Conservation (phyloP, 2,888 invertebrate genomes). For the Noctua janthe region DNA sequence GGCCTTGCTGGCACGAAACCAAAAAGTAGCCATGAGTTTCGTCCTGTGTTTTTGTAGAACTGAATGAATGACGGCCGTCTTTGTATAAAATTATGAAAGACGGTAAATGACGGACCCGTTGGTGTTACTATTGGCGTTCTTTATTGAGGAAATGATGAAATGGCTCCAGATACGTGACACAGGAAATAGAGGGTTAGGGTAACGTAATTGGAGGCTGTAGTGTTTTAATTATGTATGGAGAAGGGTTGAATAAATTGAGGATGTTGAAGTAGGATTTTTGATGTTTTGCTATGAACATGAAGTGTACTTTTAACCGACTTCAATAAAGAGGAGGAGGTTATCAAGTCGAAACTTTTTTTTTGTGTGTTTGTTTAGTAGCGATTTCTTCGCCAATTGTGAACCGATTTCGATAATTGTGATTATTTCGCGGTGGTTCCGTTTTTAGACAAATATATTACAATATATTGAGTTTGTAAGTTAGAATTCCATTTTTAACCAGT, state of each 20-base stretch:
- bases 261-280: not conserved
- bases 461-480: not conserved
- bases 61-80: not conserved
- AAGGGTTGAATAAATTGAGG: not conserved
- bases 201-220: slow-evolving; percentile 7
- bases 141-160: slow-evolving; percentile 43
- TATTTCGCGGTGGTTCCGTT: too few species aligned
- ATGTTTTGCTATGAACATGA: not conserved
- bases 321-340: too few species aligned
- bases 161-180: slow-evolving; percentile 27
- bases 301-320: not conserved
- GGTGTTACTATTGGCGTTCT: slow-evolving; percentile 26
- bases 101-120: slow-evolving; percentile 34
- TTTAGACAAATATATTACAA: too few species aligned
- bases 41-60: not conserved
- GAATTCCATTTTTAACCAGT: not conserved
- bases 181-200: slow-evolving; percentile 9
- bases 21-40: not conserved
- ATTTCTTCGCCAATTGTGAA: too few species aligned
- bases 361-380: too few species aligned
- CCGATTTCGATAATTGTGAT: too few species aligned
- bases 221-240: slow-evolving; percentile 29
- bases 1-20: not conserved
- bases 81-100: not conserved
- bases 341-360: too few species aligned